Percentiles rank a stretch among this genome's conserved stretches.
Conservation (phyloP, 2,797 vertebrate species). For the Chiroxiphia lanceolata region DNA sequence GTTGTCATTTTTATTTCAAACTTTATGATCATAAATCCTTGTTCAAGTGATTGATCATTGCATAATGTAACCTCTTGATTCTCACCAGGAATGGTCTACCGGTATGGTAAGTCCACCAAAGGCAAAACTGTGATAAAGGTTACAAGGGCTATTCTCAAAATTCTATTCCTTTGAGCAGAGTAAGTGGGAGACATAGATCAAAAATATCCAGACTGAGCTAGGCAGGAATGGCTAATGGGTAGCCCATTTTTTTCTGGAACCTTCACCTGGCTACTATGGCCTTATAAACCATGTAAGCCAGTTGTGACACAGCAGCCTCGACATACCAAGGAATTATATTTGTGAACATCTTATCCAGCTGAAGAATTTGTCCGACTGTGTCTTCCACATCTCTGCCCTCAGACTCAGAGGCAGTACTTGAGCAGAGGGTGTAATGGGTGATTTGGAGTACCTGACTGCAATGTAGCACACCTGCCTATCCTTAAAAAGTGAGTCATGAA, state of each 20-base stretch:
- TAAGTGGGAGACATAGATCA: neutral
- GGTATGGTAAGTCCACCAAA: neutral
- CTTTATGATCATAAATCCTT: neutral
- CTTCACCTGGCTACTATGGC: neutral
- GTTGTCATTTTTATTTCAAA: neutral
- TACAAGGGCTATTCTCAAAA: neutral
- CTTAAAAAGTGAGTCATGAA: neutral
- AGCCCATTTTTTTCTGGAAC: neutral
- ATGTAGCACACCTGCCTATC: neutral
- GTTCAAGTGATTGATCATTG: neutral
- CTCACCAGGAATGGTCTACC: neutral
- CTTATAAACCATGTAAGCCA: neutral
- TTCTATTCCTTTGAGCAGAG: neutral
- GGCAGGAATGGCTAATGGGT: neutral
- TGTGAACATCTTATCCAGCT: neutral
- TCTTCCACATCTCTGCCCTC: neutral
- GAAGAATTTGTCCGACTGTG: neutral
- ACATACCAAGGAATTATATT: neutral
- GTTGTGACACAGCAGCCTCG: neutral
- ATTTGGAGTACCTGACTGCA: neutral
- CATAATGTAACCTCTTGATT: neutral
- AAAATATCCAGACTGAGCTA: neutral
- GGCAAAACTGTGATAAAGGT: neutral
- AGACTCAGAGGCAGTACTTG: neutral
- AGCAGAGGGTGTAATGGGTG: neutral